These are phyloP conservation scores for Tetranychus truncatus DNA, from an alignment of 2,888 invertebrate species.

Conservation along the genomic window DNA sequence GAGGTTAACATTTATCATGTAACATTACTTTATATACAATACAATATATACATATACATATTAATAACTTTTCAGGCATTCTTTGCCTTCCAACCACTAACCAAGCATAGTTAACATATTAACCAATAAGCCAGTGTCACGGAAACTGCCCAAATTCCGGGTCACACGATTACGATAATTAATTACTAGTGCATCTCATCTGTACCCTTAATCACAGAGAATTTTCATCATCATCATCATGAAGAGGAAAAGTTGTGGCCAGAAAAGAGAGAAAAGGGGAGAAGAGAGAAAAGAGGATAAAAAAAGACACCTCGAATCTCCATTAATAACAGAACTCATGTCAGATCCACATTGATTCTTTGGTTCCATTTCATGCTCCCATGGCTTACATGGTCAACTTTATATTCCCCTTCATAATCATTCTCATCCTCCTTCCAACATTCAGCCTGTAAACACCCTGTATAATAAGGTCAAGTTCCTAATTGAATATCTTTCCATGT, in stretches of 20 bases:
- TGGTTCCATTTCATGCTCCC: conserved; percentile 1
- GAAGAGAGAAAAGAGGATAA: neutral
- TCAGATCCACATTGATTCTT: neutral
- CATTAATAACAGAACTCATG: conserved; percentile 1
- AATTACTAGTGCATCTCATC: neutral
- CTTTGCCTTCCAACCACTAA: neutral
- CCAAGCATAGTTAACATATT: conserved; percentile 1
- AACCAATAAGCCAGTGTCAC: conserved; percentile 1
- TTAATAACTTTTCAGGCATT: neutral
- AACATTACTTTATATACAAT: neutral
- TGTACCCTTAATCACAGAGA: neutral
- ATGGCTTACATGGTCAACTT: neutral
- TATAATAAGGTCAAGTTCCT: conserved; percentile 1
- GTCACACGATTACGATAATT: neutral
- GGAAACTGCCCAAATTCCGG: neutral
- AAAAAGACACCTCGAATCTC: neutral
- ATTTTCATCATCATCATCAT: neutral
- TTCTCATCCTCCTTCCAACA: neutral
- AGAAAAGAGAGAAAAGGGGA: neutral
- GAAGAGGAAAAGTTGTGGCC: neutral
- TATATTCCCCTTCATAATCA: neutral
- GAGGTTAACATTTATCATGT: neutral
- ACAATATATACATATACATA: neutral
- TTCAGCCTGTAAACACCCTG: neutral
- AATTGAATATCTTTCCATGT: neutral